These are phyloP conservation scores for Takifugu rubripes DNA, from an alignment of 2,797 vertebrate species.

Conservation along the genomic window DNA sequence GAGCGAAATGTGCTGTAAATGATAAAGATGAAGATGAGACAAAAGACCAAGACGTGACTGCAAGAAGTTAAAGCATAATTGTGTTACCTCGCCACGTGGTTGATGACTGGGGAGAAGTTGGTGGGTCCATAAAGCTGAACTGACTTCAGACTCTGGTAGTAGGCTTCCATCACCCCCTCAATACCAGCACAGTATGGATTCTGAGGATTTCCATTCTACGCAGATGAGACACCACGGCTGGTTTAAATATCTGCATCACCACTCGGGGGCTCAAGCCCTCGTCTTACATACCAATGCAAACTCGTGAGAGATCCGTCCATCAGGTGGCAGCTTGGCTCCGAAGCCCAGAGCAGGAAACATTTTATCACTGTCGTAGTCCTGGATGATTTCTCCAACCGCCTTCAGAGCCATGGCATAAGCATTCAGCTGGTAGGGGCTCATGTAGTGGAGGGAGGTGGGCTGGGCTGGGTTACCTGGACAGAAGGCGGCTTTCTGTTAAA, in stretches of 20 bases:
- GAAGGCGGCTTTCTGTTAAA: slow-evolving; percentile 6
- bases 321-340: slow-evolving; percentile 94
- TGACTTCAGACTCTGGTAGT: slow-evolving; percentile 93
- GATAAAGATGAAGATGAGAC: background rate
- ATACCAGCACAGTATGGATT: slow-evolving; percentile 95
- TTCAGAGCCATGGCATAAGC: slow-evolving; percentile 95
- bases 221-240: background rate
- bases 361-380: slow-evolving; percentile 98
- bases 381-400: slow-evolving; percentile 96
- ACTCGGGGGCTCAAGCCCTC: background rate
- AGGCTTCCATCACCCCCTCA: slow-evolving; percentile 96
- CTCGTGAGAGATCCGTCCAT: slow-evolving; percentile 94
- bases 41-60: background rate
- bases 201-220: slow-evolving; percentile 94
- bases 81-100: slow-evolving; percentile 87
- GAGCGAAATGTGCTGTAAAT: background rate
- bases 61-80: background rate
- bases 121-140: slow-evolving; percentile 98
- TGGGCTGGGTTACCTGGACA: slow-evolving; percentile 91
- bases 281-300: slow-evolving; percentile 88
- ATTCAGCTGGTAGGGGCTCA: slow-evolving; percentile 96
- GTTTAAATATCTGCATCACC: too few relatives aligned
- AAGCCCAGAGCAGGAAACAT: slow-evolving; percentile 98
- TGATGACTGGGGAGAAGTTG: slow-evolving; percentile 97
- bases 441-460: slow-evolving; percentile 96